phyloP scores from a whole-genome alignment of 2,113 vertebrate genomes.

The Otus sunia region DNA sequence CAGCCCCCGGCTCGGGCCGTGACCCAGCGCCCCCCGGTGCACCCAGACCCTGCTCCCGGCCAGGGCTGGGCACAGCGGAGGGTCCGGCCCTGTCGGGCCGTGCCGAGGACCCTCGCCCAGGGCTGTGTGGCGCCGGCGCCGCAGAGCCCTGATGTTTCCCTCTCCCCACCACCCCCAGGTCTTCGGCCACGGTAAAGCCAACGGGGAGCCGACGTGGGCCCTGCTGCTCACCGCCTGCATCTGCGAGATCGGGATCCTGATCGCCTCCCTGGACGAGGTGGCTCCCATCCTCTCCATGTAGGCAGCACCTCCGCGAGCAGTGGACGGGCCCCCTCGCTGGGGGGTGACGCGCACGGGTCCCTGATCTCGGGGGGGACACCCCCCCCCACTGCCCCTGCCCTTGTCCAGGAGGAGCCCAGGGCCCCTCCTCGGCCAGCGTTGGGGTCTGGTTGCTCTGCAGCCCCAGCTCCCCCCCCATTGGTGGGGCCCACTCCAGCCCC shows the following conservation, averaged over 20 bases:
- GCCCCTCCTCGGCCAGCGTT: fast-evolving
- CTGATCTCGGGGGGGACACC: neutral
- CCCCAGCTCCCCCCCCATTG: fast-evolving
- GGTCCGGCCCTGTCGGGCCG: fast-evolving
- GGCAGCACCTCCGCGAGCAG: conserved; percentile 39
- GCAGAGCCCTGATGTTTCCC: fast-evolving
- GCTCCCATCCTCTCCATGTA: conserved; percentile 99
- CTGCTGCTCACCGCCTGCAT: conserved; percentile 94
- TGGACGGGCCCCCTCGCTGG: neutral
- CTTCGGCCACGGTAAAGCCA: conserved; percentile 96
- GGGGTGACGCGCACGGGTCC: neutral
- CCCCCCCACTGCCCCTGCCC: neutral
- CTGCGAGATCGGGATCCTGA: conserved; percentile 97
- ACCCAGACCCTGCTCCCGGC: neutral
- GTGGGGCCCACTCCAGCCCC: fast-evolving
- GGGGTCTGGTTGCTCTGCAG: fast-evolving
- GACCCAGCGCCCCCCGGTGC: neutral
- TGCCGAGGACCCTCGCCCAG: neutral
- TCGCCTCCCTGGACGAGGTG: conserved; percentile 93
- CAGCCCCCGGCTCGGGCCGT: neutral
- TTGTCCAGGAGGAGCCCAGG: neutral
- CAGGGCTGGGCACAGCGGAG: neutral
- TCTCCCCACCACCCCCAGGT: conserved; percentile 72
- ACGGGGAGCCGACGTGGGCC: conserved; percentile 97
- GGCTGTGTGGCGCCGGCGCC: fast-evolving